A percentile compares a stretch with the other conserved stretches of the same genome.
These are phyloP conservation scores for Hippocampus comes DNA, from an alignment of 2,113 vertebrate genomes.

Conservation along the genomic window DNA sequence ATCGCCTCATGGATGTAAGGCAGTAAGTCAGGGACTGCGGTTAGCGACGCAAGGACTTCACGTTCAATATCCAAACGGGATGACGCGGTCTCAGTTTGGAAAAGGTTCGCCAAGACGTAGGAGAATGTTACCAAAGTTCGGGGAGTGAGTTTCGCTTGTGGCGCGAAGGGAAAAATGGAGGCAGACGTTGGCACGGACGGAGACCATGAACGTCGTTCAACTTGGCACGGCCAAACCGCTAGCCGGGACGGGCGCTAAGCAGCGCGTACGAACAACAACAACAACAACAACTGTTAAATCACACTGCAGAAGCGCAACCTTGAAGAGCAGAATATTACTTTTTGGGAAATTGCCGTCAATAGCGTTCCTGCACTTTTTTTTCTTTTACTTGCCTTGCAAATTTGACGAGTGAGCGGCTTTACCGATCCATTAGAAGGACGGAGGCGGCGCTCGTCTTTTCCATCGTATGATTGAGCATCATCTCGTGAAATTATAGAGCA, in stretches of 20 bases:
- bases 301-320: constrained; percentile 12
- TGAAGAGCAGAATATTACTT: constrained; percentile 28
- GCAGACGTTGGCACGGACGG: not conserved
- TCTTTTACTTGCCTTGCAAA: not conserved
- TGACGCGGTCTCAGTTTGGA: not conserved
- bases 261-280: constrained; percentile 45
- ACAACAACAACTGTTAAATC: constrained; percentile 54
- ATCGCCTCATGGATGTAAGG: constrained; percentile 9
- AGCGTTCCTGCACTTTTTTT: not conserved
- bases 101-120: no score
- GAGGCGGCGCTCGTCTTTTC: not conserved
- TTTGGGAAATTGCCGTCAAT: not conserved
- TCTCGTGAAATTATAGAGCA: constrained; percentile 49
- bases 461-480: not conserved
- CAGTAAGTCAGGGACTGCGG: constrained; percentile 15
- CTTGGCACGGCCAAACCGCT: constrained; percentile 27
- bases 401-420: not conserved
- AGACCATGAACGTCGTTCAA: constrained; percentile 28
- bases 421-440: not conserved
- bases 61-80: not conserved
- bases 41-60: constrained; percentile 17
- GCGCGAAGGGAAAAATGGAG: not conserved
- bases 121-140: not conserved
- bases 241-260: constrained; percentile 35
- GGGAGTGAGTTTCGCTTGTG: not conserved